These are phyloP conservation scores for Panulirus ornatus DNA, from an alignment of 1,140 invertebrate species.

Conservation along the genomic window DNA sequence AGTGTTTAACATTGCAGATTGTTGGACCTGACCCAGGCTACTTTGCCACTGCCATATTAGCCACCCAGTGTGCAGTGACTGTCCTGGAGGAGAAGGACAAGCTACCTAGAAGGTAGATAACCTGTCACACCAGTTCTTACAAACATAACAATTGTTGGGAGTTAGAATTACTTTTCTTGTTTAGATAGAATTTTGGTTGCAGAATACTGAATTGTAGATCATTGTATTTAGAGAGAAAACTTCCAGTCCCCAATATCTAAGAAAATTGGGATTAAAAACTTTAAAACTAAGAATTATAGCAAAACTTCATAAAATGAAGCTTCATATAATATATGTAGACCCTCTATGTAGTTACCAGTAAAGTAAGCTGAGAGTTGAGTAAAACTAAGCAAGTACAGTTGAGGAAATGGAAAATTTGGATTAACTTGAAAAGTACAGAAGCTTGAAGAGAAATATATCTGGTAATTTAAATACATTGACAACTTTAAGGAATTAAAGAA, in stretches of 20 bases:
- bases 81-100: slow-evolving; percentile 71
- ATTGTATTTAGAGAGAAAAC: background rate
- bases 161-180: background rate
- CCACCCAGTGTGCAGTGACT: slow-evolving; percentile 70
- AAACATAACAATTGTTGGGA: background rate
- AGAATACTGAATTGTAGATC: background rate
- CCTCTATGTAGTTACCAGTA: background rate
- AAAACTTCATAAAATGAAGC: background rate
- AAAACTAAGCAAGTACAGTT: too few relatives aligned
- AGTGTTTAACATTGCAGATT: slow-evolving; percentile 55
- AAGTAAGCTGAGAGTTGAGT: too few relatives aligned
- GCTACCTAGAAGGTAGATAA: slow-evolving; percentile 71
- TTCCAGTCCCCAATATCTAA: background rate
- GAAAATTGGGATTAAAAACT: background rate
- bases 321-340: background rate
- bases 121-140: background rate
- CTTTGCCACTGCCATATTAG: slow-evolving; percentile 63
- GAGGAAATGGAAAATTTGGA: too few relatives aligned
- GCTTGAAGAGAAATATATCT: too few relatives aligned
- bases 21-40: slow-evolving; percentile 70
- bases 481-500: too few relatives aligned
- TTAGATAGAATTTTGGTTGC: background rate
- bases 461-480: too few relatives aligned
- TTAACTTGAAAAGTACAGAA: too few relatives aligned
- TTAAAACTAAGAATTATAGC: too few relatives aligned